Evolutionary conservation across 2,888 invertebrate species (phyloP), one percentile per base, ranked within the genome.

Genomic region (Tiphia femorata): DNA sequence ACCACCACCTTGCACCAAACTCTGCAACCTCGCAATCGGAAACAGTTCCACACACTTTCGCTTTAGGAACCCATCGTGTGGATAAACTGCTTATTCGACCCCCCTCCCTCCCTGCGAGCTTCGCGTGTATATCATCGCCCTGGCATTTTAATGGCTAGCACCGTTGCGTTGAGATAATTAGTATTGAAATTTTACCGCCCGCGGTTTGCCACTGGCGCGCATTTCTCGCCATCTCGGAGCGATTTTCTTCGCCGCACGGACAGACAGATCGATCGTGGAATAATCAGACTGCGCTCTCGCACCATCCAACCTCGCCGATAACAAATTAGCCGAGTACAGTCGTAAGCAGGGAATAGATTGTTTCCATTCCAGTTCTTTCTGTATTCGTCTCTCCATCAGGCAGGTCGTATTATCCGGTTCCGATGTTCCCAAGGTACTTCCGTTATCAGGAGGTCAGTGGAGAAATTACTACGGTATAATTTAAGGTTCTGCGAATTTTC

Each of bases 391-490:
- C 35, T 30, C 38, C 48, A 49, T 48, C 35, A 27, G 33, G 40
- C 50, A 50, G n/a, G 33, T 55, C 60, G 30, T 63, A 63, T 67
- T 55, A 54, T 41, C n/a, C 38, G 20, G 44, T n/a, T n/a, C n/a
- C n/a, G n/a, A 49, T 42, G 53, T 58, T 58, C 67, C 60, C 67
- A 30, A 54, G 68, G 61, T 51, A 58, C 52, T 56, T 65, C 58
- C 42, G 64, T 58, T 67, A 67, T 65, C 62, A 50, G 49, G 29
- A 40, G 52, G 51, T 65, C 62, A 46, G 40, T 29, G 35, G 54
- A 53, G 69, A 64, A 68, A 68, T 69, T 68, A 62, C 62, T 69
- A 54, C 49, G 38, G 54, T 49, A 52, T 65, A 68, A 67, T 67
- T 69, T 67, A 67, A 58, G 43, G 65, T 58, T 40, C 41, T 17